A percentile compares a stretch with the other conserved stretches of the same genome.
Evolutionary conservation across 1,140 invertebrate genomes (phyloP).

Genomic region (Colletes gigas): DNA sequence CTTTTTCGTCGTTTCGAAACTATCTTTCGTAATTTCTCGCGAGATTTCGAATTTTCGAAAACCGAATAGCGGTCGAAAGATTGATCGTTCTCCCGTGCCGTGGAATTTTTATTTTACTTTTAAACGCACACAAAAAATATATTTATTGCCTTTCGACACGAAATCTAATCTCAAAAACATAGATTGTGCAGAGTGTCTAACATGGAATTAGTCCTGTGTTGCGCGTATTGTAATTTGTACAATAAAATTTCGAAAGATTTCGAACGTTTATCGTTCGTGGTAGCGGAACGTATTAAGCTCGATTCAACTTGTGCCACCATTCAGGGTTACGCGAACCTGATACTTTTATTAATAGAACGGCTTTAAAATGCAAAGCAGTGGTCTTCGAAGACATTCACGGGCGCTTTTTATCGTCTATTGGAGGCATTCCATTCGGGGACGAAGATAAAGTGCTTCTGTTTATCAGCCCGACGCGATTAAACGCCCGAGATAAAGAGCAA

Average conservation of each 20-base stretch:
- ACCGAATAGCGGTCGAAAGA: no score
- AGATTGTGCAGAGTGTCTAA: not conserved
- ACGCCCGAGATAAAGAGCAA: not conserved
- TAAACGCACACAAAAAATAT: no score
- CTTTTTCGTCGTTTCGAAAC: no score
- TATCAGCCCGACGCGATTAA: constrained; percentile 12
- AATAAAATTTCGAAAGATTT: not conserved
- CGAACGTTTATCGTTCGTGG: not conserved
- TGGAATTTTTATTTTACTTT: no score
- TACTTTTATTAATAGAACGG: constrained; percentile 1
- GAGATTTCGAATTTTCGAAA: no score
- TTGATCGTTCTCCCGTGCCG: no score
- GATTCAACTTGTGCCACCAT: not conserved
- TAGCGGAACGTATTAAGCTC: not conserved
- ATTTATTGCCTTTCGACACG: no score
- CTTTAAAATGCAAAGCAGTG: not conserved
- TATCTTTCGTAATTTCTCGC: no score
- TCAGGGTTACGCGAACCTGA: constrained; percentile 15
- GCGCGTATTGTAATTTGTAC: no score
- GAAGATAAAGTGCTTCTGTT: constrained; percentile 35
- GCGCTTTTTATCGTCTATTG: not conserved
- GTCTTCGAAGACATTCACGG: not conserved
- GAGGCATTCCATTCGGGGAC: not conserved
- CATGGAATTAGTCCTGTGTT: no score
- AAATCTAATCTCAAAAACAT: not conserved